Base-by-base conservation (phyloP, 2,113 vertebrate species). In the Candoia aspera region DNA sequence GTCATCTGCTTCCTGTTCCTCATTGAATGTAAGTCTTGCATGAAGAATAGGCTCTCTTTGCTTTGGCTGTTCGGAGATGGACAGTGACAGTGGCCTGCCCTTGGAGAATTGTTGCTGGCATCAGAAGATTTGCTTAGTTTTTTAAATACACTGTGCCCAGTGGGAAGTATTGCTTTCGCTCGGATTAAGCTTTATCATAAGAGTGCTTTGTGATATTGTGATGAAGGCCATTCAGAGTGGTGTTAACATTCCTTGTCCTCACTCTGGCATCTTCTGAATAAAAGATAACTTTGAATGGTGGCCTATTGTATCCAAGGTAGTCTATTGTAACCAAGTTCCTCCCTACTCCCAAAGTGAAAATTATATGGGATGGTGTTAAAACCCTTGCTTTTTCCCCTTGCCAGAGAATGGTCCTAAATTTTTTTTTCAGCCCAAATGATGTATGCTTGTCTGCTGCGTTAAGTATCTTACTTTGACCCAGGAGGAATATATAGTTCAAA, bases 1-100 rank as follows among this genome's bases (percentile, higher is more conserved):
- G 0, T 99, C 90, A 9, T 99, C 94, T 99, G 98, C 96, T 99
- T 99, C 97, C 97, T 99, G 95, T 99, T 99, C 96, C 98, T 99
- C 0, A 98, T 99, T n/a, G 99, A 99, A 91, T 98, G 99, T 99
- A 88, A 98, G 99, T 98, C 49, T 79, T 49, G 33, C 9, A 2
- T 79, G 8, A 68, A 68, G 23, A 11, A 68, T 15, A 68, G 29
- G 12, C 29, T 5, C 4, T 13, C 29, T 13, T 49, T 19, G 15
- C 15, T 17, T 62, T 24, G 86, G 4, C 37, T 8, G 26, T 42
- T 6, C 46, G 33, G 42, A 9, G 60, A n/a, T 15, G 26, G 59
- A 64, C 24, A n/a, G 24, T 26, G 6, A 33, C 23, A 29, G 33
- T 19, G 68, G 15, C 8, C 15, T 79, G 73, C 6, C 33, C 3